phyloP scores from a whole-genome alignment of 2,113 vertebrate species.

The Ornithorhynchus anatinus region DNA sequence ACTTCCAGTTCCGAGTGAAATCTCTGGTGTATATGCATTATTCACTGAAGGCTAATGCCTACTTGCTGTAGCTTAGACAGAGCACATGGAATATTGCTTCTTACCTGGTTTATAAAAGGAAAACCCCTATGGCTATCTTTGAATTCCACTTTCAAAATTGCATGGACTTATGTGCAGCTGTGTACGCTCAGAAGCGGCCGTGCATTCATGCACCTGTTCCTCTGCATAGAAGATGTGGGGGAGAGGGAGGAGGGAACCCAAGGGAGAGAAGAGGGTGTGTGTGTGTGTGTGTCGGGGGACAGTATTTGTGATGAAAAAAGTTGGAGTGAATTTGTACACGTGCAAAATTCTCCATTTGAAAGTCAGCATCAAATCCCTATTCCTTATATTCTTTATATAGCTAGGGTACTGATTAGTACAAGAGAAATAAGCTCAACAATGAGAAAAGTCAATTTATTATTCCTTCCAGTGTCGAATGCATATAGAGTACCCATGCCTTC shows the following conservation, averaged over 20 bases:
- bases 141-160: background rate
- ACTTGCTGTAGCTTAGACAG: background rate
- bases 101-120: background rate
- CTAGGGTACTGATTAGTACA: slow-evolving; percentile 38
- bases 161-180: background rate
- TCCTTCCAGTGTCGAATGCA: slow-evolving; percentile 42
- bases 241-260: background rate
- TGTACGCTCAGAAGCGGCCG: background rate
- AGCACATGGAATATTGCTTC: background rate
- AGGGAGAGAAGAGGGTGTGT: background rate
- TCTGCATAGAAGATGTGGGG: background rate
- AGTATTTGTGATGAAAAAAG: background rate
- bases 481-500: slow-evolving; percentile 35
- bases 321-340: background rate
- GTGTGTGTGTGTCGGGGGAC: no score
- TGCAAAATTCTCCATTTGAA: background rate
- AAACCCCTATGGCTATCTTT: background rate
- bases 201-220: background rate
- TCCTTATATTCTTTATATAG: background rate
- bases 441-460: slow-evolving; percentile 41
- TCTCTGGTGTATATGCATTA: background rate
- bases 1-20: background rate
- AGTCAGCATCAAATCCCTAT: slow-evolving; percentile 7
- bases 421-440: background rate
- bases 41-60: background rate